Evolutionary conservation across 2,113 vertebrate genomes (phyloP).

Genomic region (Mormoops blainvillei): DNA sequence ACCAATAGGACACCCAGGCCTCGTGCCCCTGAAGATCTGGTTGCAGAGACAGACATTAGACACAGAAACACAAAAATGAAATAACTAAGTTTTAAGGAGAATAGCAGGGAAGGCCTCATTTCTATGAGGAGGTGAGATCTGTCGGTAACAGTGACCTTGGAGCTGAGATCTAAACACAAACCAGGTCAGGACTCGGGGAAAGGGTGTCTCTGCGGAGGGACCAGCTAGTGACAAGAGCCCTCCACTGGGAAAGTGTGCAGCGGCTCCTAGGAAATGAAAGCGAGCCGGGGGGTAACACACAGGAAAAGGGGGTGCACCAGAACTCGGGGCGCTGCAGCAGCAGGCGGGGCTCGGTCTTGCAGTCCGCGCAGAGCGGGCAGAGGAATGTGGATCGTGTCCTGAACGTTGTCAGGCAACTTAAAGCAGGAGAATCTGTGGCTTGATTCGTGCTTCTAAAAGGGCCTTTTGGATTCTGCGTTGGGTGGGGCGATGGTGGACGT

Average conservation of each 20-base stretch:
- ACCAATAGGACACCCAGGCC: background rate
- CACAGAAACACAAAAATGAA: background rate
- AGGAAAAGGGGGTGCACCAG: accelerated
- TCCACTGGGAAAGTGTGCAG: background rate
- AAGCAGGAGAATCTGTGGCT: background rate
- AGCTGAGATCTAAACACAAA: background rate
- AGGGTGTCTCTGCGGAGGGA: background rate
- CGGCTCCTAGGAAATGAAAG: background rate
- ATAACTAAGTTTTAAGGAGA: background rate
- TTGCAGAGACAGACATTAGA: background rate
- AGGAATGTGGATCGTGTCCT: background rate
- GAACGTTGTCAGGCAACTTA: background rate
- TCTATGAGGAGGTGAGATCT: background rate
- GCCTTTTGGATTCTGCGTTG: background rate
- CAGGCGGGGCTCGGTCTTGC: background rate
- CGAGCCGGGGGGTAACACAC: accelerated
- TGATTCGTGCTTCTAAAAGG: background rate
- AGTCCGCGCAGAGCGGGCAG: accelerated
- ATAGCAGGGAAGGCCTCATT: background rate
- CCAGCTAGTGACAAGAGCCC: background rate
- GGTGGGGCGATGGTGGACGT: background rate
- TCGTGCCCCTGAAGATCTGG: background rate
- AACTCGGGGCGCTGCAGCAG: accelerated
- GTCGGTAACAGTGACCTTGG: background rate
- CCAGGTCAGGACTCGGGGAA: background rate